Conservation (phyloP, 1,140 invertebrate genomes). For the Drosophila grimshawi region DNA sequence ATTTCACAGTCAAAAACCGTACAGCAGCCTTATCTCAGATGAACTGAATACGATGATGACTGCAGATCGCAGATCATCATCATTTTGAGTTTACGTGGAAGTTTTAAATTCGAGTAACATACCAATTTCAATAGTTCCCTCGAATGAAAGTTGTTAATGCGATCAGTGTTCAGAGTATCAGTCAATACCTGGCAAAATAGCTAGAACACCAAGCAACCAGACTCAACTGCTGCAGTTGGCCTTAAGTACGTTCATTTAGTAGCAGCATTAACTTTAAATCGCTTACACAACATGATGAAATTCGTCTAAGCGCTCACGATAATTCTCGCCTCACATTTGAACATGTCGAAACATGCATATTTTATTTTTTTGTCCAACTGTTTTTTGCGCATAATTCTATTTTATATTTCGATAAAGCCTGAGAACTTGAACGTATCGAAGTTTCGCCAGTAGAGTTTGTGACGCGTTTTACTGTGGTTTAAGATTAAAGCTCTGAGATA, state of each 20-base stretch:
- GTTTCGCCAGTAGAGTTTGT: conserved; percentile 24
- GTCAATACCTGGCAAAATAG: too few relatives aligned
- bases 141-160: too few relatives aligned
- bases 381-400: background rate
- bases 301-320: conserved; percentile 10
- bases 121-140: too few relatives aligned
- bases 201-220: too few relatives aligned
- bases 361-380: background rate
- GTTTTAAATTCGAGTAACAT: too few relatives aligned
- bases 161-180: too few relatives aligned
- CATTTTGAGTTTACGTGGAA: too few relatives aligned
- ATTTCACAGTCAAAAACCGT: too few relatives aligned
- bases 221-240: too few relatives aligned
- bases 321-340: conserved; percentile 4
- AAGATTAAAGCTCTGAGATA: conserved; percentile 5
- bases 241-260: background rate
- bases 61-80: too few relatives aligned
- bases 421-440: conserved; percentile 41
- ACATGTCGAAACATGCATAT: conserved; percentile 29
- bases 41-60: too few relatives aligned
- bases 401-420: conserved; percentile 34
- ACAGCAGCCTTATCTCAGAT: too few relatives aligned
- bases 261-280: background rate
- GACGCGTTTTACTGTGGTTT: conserved; percentile 15
- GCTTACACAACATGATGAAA: conserved; percentile 33